Conservation (phyloP, 2,888 invertebrate genomes). For the Hypomecis atomaria region DNA sequence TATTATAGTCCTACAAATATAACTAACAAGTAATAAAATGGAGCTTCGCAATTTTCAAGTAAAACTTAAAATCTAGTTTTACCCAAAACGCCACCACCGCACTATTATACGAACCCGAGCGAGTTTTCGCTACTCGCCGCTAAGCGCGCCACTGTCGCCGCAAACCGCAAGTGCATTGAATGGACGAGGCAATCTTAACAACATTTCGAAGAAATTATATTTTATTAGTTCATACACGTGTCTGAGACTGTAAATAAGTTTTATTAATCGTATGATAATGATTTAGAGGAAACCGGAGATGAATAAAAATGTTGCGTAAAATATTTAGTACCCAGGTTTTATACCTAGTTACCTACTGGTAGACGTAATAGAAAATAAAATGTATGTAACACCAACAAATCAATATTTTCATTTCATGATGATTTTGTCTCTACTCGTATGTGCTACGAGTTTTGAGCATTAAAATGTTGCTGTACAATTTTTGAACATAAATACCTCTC, state of each 20-base stretch:
- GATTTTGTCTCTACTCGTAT: too few relatives aligned
- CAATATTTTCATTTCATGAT: too few relatives aligned
- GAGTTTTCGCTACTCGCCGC: constrained; percentile 75
- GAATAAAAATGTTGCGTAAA: not conserved
- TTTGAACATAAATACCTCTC: too few relatives aligned
- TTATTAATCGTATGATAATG: constrained; percentile 28
- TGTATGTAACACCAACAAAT: too few relatives aligned
- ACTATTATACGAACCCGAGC: constrained; percentile 45
- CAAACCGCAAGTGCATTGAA: constrained; percentile 41
- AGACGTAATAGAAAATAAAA: too few relatives aligned
- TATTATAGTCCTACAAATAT: too few relatives aligned
- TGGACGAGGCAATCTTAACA: constrained; percentile 44
- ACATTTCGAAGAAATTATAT: constrained; percentile 26
- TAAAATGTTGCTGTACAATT: too few relatives aligned
- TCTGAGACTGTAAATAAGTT: constrained; percentile 32
- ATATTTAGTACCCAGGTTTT: constrained; percentile 3
- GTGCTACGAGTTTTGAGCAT: too few relatives aligned
- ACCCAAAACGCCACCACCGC: constrained; percentile 11
- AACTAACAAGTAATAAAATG: not conserved
- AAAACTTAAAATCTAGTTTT: not conserved
- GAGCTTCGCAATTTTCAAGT: not conserved
- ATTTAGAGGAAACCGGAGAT: constrained; percentile 21
- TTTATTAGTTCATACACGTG: constrained; percentile 27
- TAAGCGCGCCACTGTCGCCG: not conserved
- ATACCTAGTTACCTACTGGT: too few relatives aligned